Evolutionary conservation across 2,888 invertebrate species (phyloP).

Genomic region (Agrilus mali): DNA sequence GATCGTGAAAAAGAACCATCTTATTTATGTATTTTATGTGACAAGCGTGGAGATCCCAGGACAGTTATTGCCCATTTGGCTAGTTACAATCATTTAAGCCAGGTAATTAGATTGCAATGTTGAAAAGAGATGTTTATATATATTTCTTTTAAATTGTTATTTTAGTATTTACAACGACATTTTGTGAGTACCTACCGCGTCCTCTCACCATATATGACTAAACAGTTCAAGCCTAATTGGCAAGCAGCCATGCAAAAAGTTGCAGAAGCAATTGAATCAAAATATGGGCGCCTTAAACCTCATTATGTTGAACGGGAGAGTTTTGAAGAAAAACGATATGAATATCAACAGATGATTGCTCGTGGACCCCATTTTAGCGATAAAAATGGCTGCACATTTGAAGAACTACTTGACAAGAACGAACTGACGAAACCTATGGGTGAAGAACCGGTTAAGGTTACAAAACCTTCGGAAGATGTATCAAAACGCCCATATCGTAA

Average conservation of each 20-base stretch:
- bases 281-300: slow-evolving; percentile 57
- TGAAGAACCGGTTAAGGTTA: neutral
- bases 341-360: slow-evolving; percentile 50
- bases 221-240: slow-evolving; percentile 42
- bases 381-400: slow-evolving; percentile 41
- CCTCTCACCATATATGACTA: slow-evolving; percentile 46
- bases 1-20: slow-evolving; percentile 53
- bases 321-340: slow-evolving; percentile 52
- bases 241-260: slow-evolving; percentile 38
- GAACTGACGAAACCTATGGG: slow-evolving; percentile 25
- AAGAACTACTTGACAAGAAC: slow-evolving; percentile 35
- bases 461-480: slow-evolving; percentile 12
- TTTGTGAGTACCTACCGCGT: slow-evolving; percentile 47
- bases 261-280: slow-evolving; percentile 59
- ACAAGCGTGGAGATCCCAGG: slow-evolving; percentile 65
- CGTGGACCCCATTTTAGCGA: slow-evolving; percentile 56
- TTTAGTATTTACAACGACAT: slow-evolving; percentile 55
- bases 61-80: slow-evolving; percentile 69
- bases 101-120: slow-evolving; percentile 16
- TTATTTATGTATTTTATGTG: slow-evolving; percentile 67
- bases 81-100: slow-evolving; percentile 54
- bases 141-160: neutral
- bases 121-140: neutral
- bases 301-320: slow-evolving; percentile 52
- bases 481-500: slow-evolving; percentile 14